Conservation (phyloP, 92 coral and sea anemone species). For the Parazoanthus swiftii region DNA sequence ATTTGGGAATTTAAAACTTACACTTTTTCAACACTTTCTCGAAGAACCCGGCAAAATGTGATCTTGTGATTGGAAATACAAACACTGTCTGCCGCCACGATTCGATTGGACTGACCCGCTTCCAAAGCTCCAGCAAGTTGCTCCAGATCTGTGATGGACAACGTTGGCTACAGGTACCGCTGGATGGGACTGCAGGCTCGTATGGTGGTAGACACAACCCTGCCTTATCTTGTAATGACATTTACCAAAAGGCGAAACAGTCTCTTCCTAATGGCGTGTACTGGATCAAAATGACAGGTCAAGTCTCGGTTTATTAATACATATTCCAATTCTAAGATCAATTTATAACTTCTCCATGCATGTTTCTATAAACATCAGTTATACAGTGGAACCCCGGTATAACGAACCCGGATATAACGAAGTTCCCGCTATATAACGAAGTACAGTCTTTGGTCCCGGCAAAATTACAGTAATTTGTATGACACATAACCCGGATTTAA, state of each 20-base stretch:
- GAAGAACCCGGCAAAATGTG: conserved; percentile 9
- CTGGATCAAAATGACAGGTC: conserved; percentile 31
- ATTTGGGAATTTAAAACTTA: no score
- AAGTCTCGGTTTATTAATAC: background rate
- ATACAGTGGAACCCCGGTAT: background rate
- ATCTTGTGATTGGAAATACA: conserved; percentile 14
- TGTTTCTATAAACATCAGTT: background rate
- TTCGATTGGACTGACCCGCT: conserved; percentile 17
- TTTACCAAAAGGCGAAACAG: background rate
- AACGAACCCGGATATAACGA: no score
- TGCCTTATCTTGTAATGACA: conserved; percentile 6
- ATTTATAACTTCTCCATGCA: no score
- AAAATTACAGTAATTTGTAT: no score
- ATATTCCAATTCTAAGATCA: background rate
- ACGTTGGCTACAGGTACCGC: conserved; percentile 21
- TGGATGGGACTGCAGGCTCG: background rate
- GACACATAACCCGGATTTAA: no score
- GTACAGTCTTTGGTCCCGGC: no score
- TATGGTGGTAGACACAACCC: conserved; percentile 28
- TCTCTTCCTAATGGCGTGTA: conserved; percentile 14
- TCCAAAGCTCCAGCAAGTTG: background rate
- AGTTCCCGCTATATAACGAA: no score
- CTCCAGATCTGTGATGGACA: conserved; percentile 31
- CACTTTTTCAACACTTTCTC: background rate
- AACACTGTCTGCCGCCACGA: conserved; percentile 19